Conservation (phyloP, 2,113 vertebrate species). For the Channa argus region DNA sequence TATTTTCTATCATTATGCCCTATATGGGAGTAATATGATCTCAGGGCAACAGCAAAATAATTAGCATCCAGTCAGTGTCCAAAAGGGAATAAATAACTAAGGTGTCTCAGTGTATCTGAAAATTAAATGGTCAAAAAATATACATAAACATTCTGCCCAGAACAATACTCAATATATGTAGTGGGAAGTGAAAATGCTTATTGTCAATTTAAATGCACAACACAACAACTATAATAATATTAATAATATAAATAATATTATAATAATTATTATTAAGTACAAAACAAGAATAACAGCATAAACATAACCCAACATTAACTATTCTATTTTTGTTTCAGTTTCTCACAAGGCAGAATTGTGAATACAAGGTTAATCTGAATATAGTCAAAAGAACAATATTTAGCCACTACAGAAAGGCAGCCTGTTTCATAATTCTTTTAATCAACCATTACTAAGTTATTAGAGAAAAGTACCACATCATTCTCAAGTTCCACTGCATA, state of each 20-base stretch:
- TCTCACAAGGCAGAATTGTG: neutral
- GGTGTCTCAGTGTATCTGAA: neutral
- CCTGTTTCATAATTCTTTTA: neutral
- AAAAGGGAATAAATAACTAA: neutral
- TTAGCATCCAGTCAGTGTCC: slow-evolving; percentile 2
- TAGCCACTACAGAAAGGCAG: no score
- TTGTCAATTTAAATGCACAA: neutral
- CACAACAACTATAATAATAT: neutral
- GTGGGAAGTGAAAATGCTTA: neutral
- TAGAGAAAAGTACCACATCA: no score
- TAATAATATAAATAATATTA: neutral
- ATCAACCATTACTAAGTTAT: neutral
- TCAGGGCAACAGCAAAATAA: neutral
- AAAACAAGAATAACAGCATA: neutral
- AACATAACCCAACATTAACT: neutral
- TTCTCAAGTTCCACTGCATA: neutral
- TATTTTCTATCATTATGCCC: slow-evolving; percentile 31
- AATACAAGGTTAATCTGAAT: slow-evolving; percentile 7
- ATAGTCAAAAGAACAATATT: neutral
- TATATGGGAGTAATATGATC: slow-evolving; percentile 2
- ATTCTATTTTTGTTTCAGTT: neutral
- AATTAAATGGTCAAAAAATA: neutral
- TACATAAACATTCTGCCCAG: neutral
- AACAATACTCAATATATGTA: neutral
- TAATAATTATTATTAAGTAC: neutral